Base-by-base conservation (phyloP, 2,888 invertebrate genomes). In the Tenthredo livida region DNA sequence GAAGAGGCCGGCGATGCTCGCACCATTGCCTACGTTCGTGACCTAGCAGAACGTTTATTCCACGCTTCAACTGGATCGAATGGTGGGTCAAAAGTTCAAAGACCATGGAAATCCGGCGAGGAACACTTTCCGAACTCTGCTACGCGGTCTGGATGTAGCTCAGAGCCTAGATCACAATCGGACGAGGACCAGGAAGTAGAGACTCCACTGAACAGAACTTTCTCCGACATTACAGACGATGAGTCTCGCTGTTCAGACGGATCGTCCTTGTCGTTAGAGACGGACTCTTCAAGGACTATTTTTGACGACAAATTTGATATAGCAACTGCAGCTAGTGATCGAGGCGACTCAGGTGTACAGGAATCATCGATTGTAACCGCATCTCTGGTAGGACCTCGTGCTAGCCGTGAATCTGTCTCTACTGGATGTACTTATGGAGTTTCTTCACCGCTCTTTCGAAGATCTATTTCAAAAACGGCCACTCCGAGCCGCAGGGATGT, bases 11-110 rank as follows among this genome's bases (percentile, higher is more conserved):
- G 88, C 25, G 88, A 89, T 0, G 89, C 87, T 0, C 86, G 86
- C 2, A 88, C 86, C 73, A 73, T 90, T 5, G 85, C 85, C 15
- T 92, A 92, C 85, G 86, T 91, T 12, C 87, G 87, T 4, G 87
- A 89, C 58, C 87, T 92, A n/a, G 89, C 91, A 72, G 87, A 88
- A 25, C 88, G 89, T 25, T 85, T 90, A 73, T 84, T 85, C 4
- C 37, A 25, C 2, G 70, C 86, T 15, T 82, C 67, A 40, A 50
- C 61, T 6, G 50, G 9, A 10, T 2, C 29, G n/a, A 29, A 4
- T 54, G 9, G 1, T 7, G 6, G 43, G 54, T 54, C 33, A 4
- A 33, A n/a, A 54, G n/a, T 61, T 61, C 12, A 37, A 21, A 40
- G 21, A 61, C 40, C 40, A 33, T 54, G 15, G 6, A 29, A 73